phyloP scores from a whole-genome alignment of 2,113 vertebrate species.

The Eolophus roseicapilla region DNA sequence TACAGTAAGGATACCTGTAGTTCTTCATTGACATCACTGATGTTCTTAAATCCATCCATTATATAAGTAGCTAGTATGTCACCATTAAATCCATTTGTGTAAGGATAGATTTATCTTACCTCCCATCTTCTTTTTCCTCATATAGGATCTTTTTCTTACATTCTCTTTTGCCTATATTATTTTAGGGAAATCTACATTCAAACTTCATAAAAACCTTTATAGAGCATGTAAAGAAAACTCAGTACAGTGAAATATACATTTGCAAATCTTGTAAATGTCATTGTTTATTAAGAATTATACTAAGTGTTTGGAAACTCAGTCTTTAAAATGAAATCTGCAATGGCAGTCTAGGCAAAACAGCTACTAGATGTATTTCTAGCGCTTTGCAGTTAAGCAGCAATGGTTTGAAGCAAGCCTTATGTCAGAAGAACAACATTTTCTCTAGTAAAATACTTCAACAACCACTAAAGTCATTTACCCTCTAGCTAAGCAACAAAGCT shows the following conservation, averaged over 20 bases:
- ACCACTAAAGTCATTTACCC: constrained; percentile 43
- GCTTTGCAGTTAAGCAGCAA: neutral
- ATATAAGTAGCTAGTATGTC: neutral
- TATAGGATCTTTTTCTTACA: neutral
- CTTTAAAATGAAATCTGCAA: neutral
- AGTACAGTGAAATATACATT: neutral
- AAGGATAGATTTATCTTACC: neutral
- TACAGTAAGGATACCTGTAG: neutral
- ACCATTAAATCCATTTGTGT: neutral
- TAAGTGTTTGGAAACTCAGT: neutral
- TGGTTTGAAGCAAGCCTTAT: neutral
- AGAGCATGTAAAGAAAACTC: neutral
- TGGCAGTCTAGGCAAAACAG: neutral
- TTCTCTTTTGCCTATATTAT: neutral
- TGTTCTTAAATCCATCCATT: neutral
- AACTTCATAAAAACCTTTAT: neutral
- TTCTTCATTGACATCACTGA: neutral
- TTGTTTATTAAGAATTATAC: neutral
- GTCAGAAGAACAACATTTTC: neutral
- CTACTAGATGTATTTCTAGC: neutral
- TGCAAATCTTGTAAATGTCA: neutral
- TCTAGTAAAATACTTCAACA: neutral
- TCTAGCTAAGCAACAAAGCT: constrained; percentile 48
- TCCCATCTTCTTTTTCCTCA: neutral
- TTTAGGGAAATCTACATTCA: neutral